Evolutionary conservation across 1,140 invertebrate species (phyloP), one percentile per base, ranked within the genome.

Genomic region (Lepidostoma basale): DNA sequence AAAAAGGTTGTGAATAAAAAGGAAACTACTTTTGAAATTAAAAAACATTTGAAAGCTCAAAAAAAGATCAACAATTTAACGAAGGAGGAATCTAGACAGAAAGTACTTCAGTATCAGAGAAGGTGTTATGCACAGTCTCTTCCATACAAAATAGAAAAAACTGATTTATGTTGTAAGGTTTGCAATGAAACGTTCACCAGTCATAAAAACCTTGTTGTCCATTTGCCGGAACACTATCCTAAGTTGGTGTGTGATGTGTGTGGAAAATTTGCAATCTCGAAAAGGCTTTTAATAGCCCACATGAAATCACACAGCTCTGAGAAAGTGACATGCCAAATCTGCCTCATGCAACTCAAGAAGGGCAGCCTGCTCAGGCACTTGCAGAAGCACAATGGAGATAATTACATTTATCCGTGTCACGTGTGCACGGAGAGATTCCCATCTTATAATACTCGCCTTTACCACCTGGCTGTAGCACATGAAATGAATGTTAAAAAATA

Each of bases 391-490:
- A 63, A 73, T 3, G 77, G 76, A 0, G 66, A 75, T 1, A 73
- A 74, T 10, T 8, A 26, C 23, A 62, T 75, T 9, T 76, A 83
- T 74, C 81, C 81, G 67, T 83, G 82, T 44, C 80, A 78, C 0
- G 78, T 81, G 18, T 83, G 82, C 65, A 79, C 81, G 0, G 77
- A 82, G 62, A 79, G 81, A 39, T 83, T 83, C 58, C 76, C 78
- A 9, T 79, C 76, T 18, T 83, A 82, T 64, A 82, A 81, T 71
- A 77, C 81, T 42, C 60, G 80, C 1, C 78, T 76, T 63, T 78
- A 80, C 33, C 82, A 83, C 63, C 56, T 83, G 23, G 78, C 79
- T 0, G 79, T 78, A 25, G 69, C 75, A 1, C 80, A 81, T 42
- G 75, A 76, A 1, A 68, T 77, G 6, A 72, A 74, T 5, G 72